A percentile compares a stretch with the other conserved stretches of the same genome.
phyloP scores from a whole-genome alignment of 2,113 vertebrate genomes.

The Falco punctatus region DNA sequence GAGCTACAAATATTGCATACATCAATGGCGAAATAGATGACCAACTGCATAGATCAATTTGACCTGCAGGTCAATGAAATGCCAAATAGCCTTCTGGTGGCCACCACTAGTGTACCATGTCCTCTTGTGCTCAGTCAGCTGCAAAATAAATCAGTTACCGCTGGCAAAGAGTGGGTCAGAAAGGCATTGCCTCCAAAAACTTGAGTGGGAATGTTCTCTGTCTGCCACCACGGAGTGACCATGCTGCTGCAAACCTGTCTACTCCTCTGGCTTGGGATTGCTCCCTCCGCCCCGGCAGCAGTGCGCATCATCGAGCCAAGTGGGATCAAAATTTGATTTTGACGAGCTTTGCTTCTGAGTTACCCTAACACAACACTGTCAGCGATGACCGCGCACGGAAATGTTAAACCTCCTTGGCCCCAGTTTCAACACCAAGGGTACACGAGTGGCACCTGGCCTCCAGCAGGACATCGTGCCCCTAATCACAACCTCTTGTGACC shows the following conservation, averaged over 20 bases:
- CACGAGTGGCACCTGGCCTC: background rate
- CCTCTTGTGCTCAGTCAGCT: background rate
- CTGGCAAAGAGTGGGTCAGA: background rate
- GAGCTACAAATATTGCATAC: background rate
- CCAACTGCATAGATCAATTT: background rate
- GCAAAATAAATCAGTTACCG: background rate
- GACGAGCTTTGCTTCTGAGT: background rate
- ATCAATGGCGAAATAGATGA: background rate
- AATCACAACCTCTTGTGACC: background rate
- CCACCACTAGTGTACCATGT: fast-evolving
- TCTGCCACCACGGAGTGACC: background rate
- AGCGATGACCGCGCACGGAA: background rate
- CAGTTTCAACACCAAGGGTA: background rate
- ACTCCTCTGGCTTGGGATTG: background rate
- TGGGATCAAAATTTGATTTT: background rate
- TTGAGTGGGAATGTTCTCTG: background rate
- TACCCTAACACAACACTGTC: background rate
- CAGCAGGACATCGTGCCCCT: background rate
- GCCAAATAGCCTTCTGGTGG: background rate
- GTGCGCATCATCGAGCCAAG: fast-evolving
- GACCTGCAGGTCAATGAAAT: background rate
- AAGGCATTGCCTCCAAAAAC: background rate
- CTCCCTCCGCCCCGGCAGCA: background rate
- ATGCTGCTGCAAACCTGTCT: background rate
- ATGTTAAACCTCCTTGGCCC: background rate